Evolutionary conservation across 2,888 invertebrate genomes (phyloP).

Genomic region (Monochamus alternatus): DNA sequence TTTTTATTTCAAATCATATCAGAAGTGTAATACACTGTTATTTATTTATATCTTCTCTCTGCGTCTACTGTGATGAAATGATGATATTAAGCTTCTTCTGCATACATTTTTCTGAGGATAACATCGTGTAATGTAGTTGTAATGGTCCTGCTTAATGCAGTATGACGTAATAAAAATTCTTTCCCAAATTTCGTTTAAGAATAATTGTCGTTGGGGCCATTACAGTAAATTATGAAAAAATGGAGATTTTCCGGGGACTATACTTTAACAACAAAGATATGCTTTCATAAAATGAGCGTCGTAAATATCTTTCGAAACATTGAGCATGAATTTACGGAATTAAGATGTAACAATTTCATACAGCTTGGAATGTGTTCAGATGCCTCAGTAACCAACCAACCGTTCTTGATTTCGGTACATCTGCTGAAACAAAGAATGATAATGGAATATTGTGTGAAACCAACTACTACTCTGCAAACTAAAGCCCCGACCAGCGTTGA

Average conservation of each 20-base stretch:
- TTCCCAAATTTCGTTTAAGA: background rate
- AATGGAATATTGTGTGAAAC: too few relatives aligned
- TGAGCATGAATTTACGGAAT: background rate
- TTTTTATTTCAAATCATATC: too few relatives aligned
- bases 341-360: background rate
- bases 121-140: background rate
- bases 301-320: background rate
- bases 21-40: too few relatives aligned
- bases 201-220: background rate
- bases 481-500: too few relatives aligned
- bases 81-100: background rate
- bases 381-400: too few relatives aligned
- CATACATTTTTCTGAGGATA: background rate
- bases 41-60: too few relatives aligned
- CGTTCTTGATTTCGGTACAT: too few relatives aligned
- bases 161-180: background rate
- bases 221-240: background rate
- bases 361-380: too few relatives aligned
- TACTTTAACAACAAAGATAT: background rate
- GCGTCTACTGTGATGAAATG: background rate
- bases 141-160: background rate
- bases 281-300: background rate
- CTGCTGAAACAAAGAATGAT: too few relatives aligned
- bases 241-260: background rate
- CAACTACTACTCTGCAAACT: too few relatives aligned